Conservation (phyloP, 2,888 invertebrate genomes). For the Stenoptilia bipunctidactyla region DNA sequence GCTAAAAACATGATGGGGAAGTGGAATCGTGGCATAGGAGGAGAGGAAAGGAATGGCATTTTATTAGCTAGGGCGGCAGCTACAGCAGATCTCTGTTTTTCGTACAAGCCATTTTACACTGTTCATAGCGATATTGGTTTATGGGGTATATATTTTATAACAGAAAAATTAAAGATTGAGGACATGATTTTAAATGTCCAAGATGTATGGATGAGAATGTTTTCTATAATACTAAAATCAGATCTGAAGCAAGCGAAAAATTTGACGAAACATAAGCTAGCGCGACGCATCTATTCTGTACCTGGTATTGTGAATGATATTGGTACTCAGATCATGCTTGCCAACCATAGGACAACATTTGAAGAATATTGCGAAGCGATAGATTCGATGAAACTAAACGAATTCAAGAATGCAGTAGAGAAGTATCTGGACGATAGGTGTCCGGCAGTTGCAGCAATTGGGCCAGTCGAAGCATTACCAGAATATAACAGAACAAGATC, state of each 20-base stretch:
- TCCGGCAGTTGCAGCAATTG: constrained; percentile 48
- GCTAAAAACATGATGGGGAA: constrained; percentile 43
- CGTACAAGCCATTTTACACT: constrained; percentile 51
- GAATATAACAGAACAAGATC: constrained; percentile 42
- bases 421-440: constrained; percentile 48
- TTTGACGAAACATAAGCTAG: constrained; percentile 30
- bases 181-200: constrained; percentile 41
- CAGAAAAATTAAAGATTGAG: constrained; percentile 31
- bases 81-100: constrained; percentile 32
- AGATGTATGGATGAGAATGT: constrained; percentile 45
- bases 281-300: constrained; percentile 27
- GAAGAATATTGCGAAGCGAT: constrained; percentile 12
- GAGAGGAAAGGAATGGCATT: constrained; percentile 28
- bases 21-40: constrained; percentile 44
- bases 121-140: constrained; percentile 49
- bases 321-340: constrained; percentile 37
- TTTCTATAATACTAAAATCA: constrained; percentile 22
- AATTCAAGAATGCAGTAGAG: constrained; percentile 21
- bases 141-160: constrained; percentile 59
- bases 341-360: constrained; percentile 24
- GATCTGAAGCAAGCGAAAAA: constrained; percentile 40
- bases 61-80: constrained; percentile 33
- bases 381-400: constrained; percentile 8
- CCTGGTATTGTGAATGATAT: constrained; percentile 39
- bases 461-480: constrained; percentile 48